phyloP scores from a whole-genome alignment of 2,888 invertebrate species.

The Drosophila mimetica region DNA sequence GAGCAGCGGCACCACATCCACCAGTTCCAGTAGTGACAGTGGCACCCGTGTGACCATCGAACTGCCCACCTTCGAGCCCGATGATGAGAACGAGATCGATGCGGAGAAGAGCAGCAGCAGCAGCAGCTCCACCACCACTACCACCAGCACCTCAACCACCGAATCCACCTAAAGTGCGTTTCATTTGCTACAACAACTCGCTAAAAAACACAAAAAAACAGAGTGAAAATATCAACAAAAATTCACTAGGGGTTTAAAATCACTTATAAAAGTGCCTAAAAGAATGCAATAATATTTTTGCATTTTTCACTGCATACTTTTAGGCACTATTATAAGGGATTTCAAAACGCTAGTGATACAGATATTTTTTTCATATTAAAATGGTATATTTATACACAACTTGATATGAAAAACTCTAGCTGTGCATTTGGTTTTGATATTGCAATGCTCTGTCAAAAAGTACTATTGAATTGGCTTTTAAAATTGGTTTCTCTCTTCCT shows the following conservation, averaged over 20 bases:
- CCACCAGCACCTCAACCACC: constrained; percentile 36
- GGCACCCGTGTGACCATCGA: constrained; percentile 87
- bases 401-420: background rate
- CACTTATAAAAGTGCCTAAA: background rate
- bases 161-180: constrained; percentile 58
- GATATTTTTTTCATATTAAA: background rate
- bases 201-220: constrained; percentile 29
- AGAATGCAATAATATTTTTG: background rate
- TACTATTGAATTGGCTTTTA: constrained; percentile 52
- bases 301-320: background rate
- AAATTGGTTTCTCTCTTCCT: constrained; percentile 37
- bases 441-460: background rate
- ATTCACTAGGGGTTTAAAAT: background rate
- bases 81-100: constrained; percentile 87
- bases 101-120: constrained; percentile 45
- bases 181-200: constrained; percentile 74
- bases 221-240: constrained; percentile 1
- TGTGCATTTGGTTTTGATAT: constrained; percentile 8
- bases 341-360: background rate
- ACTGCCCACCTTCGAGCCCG: constrained; percentile 88
- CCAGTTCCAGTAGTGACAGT: constrained; percentile 60
- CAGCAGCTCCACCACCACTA: constrained; percentile 27
- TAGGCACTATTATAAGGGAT: background rate
- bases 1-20: constrained; percentile 35
- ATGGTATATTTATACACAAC: background rate